Base-by-base conservation (phyloP, 2,888 invertebrate genomes). In the Drosophila diplacantha region DNA sequence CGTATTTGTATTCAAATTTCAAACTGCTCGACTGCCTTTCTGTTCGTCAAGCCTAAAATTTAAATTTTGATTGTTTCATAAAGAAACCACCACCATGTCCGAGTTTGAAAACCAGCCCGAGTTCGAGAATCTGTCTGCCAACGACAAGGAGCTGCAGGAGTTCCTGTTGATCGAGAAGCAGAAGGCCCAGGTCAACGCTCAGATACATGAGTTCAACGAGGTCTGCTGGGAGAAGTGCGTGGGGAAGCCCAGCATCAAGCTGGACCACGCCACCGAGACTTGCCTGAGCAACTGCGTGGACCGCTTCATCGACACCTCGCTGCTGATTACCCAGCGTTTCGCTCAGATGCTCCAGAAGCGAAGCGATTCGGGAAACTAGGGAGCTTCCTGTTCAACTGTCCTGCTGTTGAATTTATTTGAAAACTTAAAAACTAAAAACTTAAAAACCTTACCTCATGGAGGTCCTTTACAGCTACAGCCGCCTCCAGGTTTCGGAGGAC, bases 151-250 rank as follows among this genome's bases (percentile, higher is more conserved):
- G 87, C 87, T 96, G 29, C 94, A 96, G 87, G 94, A 96, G 81
- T 95, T 96, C 87, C 88, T 96, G 2, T 89, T 93, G 89, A 91
- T 92, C 26, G 96, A 96, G 87, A 95, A 96, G 86, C 95, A 96
- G 86, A 96, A 95, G 85, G 96, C 96, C 2, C 94, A 95, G 89
- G 93, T 96, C 73, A 94, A 95, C 88, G 94, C 95, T 62, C 96
- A 96, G 92, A 94, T 98, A 69, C 96, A 96, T 82, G 95, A 95
- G 87, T 94, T 98, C 87, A 96, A 95, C 80, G 97, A 97, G 83
- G 92, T 95, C 72, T 98, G 98, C 87, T 98, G 98, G 97, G 97
- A 98, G 18, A 96, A 96, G 86, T 98, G 98, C 86, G 92, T 98
- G 29, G 96, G 96, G 53, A 96, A 96, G 85, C 96, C 97, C 4